Evolutionary conservation across 1,140 invertebrate species (phyloP).

Genomic region (Hycleus cichorii): DNA sequence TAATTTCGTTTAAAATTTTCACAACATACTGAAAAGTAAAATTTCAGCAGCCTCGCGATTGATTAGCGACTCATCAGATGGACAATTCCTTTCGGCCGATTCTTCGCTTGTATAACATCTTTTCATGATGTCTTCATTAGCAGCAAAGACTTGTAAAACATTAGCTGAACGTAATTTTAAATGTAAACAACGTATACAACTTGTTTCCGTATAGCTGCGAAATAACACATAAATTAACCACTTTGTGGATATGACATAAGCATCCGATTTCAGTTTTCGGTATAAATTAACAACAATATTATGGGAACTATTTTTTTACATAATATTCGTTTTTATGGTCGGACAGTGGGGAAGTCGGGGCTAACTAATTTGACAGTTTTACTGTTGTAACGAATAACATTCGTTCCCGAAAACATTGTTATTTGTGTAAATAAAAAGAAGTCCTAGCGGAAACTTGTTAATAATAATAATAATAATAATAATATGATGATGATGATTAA

Average conservation of each 20-base stretch:
- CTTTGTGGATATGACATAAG: too few relatives aligned
- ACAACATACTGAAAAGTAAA: slow-evolving; percentile 48
- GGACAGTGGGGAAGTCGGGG: too few relatives aligned
- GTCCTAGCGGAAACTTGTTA: too few relatives aligned
- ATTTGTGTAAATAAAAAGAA: too few relatives aligned
- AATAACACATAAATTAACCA: not conserved
- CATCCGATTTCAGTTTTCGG: too few relatives aligned
- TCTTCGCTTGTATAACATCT: slow-evolving; percentile 57
- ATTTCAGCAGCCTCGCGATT: slow-evolving; percentile 43
- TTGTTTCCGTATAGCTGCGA: slow-evolving; percentile 43
- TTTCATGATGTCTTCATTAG: slow-evolving; percentile 45
- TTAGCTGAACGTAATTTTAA: slow-evolving; percentile 53
- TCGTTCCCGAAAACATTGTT: too few relatives aligned
- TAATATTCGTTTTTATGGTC: too few relatives aligned
- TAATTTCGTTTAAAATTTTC: not conserved
- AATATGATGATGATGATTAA: too few relatives aligned
- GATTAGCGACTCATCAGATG: slow-evolving; percentile 42
- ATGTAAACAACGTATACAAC: slow-evolving; percentile 58
- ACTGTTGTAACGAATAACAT: not conserved
- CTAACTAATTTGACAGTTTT: not conserved
- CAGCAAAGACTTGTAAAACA: slow-evolving; percentile 56
- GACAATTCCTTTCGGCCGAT: slow-evolving; percentile 53
- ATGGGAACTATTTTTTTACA: too few relatives aligned
- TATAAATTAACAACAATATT: too few relatives aligned
- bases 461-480: too few relatives aligned